phyloP scores from a whole-genome alignment of 2,797 vertebrate species.

The Megalops cyprinoides region DNA sequence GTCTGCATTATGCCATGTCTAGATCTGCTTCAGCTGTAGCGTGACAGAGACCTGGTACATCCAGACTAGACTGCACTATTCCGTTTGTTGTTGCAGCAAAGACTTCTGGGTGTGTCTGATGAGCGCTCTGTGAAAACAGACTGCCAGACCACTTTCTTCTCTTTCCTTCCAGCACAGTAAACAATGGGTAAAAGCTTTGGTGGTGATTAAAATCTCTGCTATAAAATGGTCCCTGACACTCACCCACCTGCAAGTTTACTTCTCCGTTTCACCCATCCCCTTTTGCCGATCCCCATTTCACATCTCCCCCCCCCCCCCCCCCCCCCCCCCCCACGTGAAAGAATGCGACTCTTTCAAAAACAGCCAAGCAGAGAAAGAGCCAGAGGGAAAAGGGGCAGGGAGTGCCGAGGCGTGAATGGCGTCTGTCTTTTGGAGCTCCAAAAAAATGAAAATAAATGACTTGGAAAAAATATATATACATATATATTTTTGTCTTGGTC shows the following conservation, averaged over 20 bases:
- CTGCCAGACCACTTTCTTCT: conserved; percentile 47
- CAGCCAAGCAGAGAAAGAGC: not conserved
- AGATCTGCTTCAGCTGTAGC: conserved; percentile 18
- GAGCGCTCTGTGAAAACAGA: conserved; percentile 52
- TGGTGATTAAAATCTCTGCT: conserved; percentile 50
- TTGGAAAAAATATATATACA: not conserved
- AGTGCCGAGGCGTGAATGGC: not conserved
- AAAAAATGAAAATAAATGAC: not conserved
- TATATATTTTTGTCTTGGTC: not conserved
- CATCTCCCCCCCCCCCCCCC: too few species aligned
- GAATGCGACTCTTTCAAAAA: not conserved
- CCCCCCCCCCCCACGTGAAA: too few species aligned
- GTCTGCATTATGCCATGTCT: conserved; percentile 37
- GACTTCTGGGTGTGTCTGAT: conserved; percentile 65
- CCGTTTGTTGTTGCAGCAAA: conserved; percentile 67
- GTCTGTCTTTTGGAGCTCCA: not conserved
- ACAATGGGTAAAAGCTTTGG: conserved; percentile 44
- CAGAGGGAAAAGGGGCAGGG: not conserved
- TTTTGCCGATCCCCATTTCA: not conserved
- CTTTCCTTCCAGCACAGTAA: not conserved
- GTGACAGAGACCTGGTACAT: not conserved
- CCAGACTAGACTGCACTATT: conserved; percentile 60
- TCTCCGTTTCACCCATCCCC: conserved; percentile 16
- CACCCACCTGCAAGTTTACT: conserved; percentile 63
- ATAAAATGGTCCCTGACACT: conserved; percentile 46